These are phyloP conservation scores for Drosophila macrothrix DNA, from an alignment of 2,888 invertebrate species.

Conservation along the genomic window DNA sequence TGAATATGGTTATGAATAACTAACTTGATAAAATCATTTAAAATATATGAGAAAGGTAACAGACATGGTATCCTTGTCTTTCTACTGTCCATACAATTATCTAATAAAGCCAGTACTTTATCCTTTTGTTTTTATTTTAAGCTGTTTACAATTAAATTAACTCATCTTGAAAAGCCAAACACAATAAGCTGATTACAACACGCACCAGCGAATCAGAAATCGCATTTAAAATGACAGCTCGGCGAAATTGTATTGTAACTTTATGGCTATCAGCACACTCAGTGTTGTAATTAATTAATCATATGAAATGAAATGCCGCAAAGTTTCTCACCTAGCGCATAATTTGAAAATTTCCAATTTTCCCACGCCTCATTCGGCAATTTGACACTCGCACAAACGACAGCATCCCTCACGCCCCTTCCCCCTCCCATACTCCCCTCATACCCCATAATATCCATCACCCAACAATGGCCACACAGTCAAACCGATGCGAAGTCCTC, in stretches of 20 bases:
- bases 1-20: background rate
- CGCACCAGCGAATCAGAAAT: constrained; percentile 4
- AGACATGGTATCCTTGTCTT: too few species aligned
- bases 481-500: constrained; percentile 29
- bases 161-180: background rate
- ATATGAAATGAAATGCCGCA: constrained; percentile 79
- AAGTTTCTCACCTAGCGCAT: constrained; percentile 73
- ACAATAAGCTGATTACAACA: background rate
- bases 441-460: background rate
- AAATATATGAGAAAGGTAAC: too few species aligned
- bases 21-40: background rate
- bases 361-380: constrained; percentile 69
- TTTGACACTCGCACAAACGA: constrained; percentile 50
- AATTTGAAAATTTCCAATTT: constrained; percentile 72
- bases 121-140: background rate
- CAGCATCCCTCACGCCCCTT: background rate
- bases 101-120: background rate
- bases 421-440: background rate
- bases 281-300: constrained; percentile 72
- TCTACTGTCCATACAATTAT: background rate
- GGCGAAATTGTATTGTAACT: constrained; percentile 19
- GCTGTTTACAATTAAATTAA: background rate
- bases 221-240: constrained; percentile 25
- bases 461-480: background rate
- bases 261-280: constrained; percentile 60